Conservation (phyloP, 2,797 vertebrate genomes). For the Gephyroberyx darwinii region DNA sequence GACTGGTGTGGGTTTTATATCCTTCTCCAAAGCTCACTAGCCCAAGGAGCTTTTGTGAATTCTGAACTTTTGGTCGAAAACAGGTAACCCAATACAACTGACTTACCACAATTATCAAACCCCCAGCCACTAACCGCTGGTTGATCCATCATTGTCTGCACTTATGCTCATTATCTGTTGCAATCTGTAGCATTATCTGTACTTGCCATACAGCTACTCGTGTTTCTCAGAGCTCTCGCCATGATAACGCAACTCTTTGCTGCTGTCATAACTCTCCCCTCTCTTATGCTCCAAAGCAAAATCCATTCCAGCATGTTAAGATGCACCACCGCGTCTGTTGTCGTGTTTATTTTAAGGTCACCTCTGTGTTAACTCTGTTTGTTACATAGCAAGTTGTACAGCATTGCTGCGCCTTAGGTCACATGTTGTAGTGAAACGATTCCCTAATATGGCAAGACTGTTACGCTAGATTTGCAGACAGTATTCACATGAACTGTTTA, state of each 20-base stretch:
- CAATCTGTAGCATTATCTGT: too few relatives aligned
- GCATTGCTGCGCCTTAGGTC: not conserved
- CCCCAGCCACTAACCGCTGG: slow-evolving; percentile 1
- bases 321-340: not conserved
- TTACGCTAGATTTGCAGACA: not conserved
- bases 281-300: not conserved
- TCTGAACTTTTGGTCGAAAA: not conserved
- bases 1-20: too few relatives aligned
- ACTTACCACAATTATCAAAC: not conserved
- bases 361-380: not conserved
- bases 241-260: not conserved
- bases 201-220: slow-evolving; percentile 10
- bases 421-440: not conserved
- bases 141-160: slow-evolving; percentile 9
- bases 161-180: slow-evolving; percentile 16
- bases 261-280: not conserved
- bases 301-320: slow-evolving; percentile 7
- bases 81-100: not conserved
- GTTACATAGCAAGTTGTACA: not conserved
- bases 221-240: slow-evolving; percentile 11
- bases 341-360: not conserved
- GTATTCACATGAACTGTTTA: not conserved
- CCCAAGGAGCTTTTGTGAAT: too few relatives aligned
- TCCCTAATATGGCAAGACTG: not conserved
- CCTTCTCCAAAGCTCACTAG: not conserved